Percentiles rank a stretch among this genome's conserved stretches.
Conservation (phyloP, 2,113 vertebrate species). For the Oryzias curvinotus region DNA sequence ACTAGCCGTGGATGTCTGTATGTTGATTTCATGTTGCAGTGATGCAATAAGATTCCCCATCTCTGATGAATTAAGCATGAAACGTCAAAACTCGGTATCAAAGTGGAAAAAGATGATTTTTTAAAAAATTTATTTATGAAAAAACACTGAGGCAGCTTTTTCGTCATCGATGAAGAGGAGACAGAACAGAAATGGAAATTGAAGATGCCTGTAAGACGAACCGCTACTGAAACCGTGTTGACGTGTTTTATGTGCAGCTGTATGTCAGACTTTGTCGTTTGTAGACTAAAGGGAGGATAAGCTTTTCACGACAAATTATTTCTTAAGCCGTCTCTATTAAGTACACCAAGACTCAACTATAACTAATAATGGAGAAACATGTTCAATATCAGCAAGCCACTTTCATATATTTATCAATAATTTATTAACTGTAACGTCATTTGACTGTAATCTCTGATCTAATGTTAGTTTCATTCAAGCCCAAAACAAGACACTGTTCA, state of each 20-base stretch:
- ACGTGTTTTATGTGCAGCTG: slow-evolving; percentile 8
- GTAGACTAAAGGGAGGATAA: slow-evolving; percentile 21
- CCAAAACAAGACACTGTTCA: slow-evolving; percentile 36
- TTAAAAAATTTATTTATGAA: neutral
- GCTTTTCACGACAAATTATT: slow-evolving; percentile 3
- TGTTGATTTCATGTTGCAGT: slow-evolving; percentile 43
- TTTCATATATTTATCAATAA: slow-evolving; percentile 21
- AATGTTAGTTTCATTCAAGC: slow-evolving; percentile 44
- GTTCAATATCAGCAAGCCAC: slow-evolving; percentile 16
- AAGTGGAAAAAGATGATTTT: neutral
- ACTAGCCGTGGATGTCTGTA: slow-evolving; percentile 52
- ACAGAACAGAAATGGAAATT: too few relatives aligned
- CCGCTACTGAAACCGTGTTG: too few relatives aligned
- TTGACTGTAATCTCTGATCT: slow-evolving; percentile 31
- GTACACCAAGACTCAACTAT: slow-evolving; percentile 2
- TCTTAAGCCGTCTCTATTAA: slow-evolving; percentile 11
- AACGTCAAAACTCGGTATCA: slow-evolving; percentile 24
- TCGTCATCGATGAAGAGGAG: slow-evolving; percentile 10
- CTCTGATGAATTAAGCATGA: slow-evolving; percentile 32
- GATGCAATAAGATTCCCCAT: slow-evolving; percentile 52
- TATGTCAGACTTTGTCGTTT: slow-evolving; percentile 11
- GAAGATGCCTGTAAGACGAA: too few relatives aligned
- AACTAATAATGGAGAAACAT: slow-evolving; percentile 12
- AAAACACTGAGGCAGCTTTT: slow-evolving; percentile 22
- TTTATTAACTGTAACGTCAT: slow-evolving; percentile 19